Conservation (phyloP, 2,888 invertebrate genomes). For the Eristalis tenax region DNA sequence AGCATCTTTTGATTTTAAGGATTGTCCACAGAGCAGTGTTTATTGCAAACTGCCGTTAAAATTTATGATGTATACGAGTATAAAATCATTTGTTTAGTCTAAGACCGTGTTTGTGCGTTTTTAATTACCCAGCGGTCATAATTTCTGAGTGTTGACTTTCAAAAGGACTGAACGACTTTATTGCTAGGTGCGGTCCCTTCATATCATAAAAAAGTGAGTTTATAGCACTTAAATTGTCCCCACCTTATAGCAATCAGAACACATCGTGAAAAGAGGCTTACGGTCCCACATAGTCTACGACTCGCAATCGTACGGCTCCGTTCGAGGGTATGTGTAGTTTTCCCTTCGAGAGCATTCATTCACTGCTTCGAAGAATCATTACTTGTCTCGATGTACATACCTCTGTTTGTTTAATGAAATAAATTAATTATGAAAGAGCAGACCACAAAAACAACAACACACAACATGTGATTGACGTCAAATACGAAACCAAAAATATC, state of each 20-base stretch:
- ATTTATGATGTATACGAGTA: background rate
- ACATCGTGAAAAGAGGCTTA: no score
- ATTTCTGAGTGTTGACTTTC: background rate
- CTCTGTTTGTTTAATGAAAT: background rate
- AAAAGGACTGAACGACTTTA: background rate
- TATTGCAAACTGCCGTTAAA: background rate
- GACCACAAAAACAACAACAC: no score
- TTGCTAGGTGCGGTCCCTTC: background rate
- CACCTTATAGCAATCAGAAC: no score
- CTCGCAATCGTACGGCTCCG: no score
- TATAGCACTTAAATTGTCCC: background rate
- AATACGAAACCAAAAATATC: background rate
- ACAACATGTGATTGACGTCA: background rate
- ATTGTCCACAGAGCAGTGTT: background rate
- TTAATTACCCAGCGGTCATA: background rate
- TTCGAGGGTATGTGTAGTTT: no score
- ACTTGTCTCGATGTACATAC: no score
- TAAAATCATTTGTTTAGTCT: background rate
- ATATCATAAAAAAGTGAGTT: background rate
- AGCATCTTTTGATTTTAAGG: background rate
- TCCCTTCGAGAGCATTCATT: no score
- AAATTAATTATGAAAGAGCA: background rate
- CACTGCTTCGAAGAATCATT: no score
- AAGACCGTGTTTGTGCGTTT: background rate
- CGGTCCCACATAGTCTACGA: no score